Base-by-base conservation (phyloP, 2,113 vertebrate species). In the Oenanthe melanoleuca region DNA sequence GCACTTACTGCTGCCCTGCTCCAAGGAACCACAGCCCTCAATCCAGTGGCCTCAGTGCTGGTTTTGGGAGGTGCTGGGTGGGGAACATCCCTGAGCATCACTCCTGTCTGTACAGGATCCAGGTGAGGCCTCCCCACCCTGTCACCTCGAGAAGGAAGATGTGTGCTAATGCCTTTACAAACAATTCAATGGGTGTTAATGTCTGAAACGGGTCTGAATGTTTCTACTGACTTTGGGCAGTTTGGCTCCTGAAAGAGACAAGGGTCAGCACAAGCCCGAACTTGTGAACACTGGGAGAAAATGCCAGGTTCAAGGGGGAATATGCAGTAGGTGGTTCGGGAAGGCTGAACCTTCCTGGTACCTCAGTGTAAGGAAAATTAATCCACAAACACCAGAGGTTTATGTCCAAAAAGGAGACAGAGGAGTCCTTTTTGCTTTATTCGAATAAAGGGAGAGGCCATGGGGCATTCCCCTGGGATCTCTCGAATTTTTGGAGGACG, bases 251-350 rank as follows among this genome's bases (percentile, higher is more conserved):
- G 5, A 19, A 44, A 11, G 6, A 29, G 19, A 53, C 11, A n/a
- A 5, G 3, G 17, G 31, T 42, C 47, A 42, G 37, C 37, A 52
- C 23, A 14, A 44, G 38, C 31, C 38, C 44, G 11, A 44, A 34
- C 2, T 53, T 16, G 24, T 60, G 16, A 75, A 38, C 16, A 38
- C 9, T 14, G 7, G 25, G 5, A 20, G 8, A 2, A 44, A 37
- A 45, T 11, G 7, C 2, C 12, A 80, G 6, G 20, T 34, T 31
- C 14, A 24, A 37, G 20, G 33, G 11, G 7, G 14, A 3, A 29
- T 29, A 24, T 14, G 25, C 31, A 31, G 31, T 4, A 34, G 31
- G 22, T 0, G 0, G 23, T 6, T 42, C 0, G 2, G 29, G 44
- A 20, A 45, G 45, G 49, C 50, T 55, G 61, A 5, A 44, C 15